Evolutionary conservation across 2,797 vertebrate species (phyloP).

Genomic region (Alectoris magna): DNA sequence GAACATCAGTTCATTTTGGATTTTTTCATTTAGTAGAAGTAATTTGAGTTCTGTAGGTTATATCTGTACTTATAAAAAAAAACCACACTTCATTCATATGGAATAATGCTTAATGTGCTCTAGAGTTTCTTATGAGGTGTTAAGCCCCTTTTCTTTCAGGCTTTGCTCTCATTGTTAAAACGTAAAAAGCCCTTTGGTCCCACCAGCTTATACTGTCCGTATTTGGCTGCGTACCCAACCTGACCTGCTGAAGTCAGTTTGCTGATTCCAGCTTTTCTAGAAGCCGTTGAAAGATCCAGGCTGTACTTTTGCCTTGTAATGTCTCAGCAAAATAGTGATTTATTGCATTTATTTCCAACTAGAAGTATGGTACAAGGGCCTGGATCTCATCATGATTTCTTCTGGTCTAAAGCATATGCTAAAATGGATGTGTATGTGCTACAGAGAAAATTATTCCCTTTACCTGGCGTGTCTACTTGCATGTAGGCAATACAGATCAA

Average conservation of each 20-base stretch:
- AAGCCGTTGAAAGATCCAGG: neutral
- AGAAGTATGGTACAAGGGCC: neutral
- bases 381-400: constrained; percentile 23
- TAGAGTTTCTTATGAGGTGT: neutral
- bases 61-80: neutral
- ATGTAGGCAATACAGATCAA: neutral
- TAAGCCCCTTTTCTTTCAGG: neutral
- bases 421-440: neutral
- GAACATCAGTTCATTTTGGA: neutral
- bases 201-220: neutral
- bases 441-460: neutral
- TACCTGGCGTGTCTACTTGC: neutral
- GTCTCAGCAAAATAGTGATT: neutral
- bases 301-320: neutral
- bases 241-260: neutral
- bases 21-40: neutral
- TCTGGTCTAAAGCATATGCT: neutral
- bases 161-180: neutral
- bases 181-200: neutral
- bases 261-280: neutral
- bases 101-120: neutral
- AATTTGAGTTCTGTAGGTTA: rapidly evolving
- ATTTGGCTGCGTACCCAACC: neutral
- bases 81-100: neutral
- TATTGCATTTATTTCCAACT: constrained; percentile 2